Percentiles rank a stretch among this genome's conserved stretches.
phyloP scores from a whole-genome alignment of 1,140 invertebrate species.

The Bombus pyrosoma region DNA sequence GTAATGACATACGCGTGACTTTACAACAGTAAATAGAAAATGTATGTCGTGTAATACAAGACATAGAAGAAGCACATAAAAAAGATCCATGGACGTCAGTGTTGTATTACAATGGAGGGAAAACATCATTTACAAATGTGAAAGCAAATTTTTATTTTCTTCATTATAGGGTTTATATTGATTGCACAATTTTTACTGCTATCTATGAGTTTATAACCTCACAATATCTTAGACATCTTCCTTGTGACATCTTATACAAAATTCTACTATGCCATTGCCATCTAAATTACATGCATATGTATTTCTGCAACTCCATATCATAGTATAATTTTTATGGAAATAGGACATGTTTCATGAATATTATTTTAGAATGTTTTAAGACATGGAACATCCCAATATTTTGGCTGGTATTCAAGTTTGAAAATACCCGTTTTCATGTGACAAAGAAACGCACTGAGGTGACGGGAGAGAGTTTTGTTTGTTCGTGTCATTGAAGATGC shows the following conservation, averaged over 20 bases:
- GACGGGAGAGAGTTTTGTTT: neutral
- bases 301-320: neutral
- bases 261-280: neutral
- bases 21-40: neutral
- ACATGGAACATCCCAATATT: neutral
- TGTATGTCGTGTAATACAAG: too few species aligned
- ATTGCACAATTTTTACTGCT: neutral
- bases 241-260: neutral
- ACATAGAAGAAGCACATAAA: neutral
- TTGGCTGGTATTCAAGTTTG: constrained; percentile 11
- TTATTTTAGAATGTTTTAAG: constrained; percentile 14
- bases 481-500: neutral
- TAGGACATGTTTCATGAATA: neutral
- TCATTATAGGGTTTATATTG: neutral
- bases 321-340: neutral
- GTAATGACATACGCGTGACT: neutral
- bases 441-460: neutral
- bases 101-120: neutral
- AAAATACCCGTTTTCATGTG: neutral
- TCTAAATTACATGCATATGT: neutral
- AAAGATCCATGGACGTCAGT: neutral
- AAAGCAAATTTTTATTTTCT: neutral
- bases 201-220: neutral
- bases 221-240: neutral
- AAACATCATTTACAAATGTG: neutral